These are phyloP conservation scores for Ennomos fuscantarius DNA, from an alignment of 2,888 invertebrate genomes.

Conservation along the genomic window DNA sequence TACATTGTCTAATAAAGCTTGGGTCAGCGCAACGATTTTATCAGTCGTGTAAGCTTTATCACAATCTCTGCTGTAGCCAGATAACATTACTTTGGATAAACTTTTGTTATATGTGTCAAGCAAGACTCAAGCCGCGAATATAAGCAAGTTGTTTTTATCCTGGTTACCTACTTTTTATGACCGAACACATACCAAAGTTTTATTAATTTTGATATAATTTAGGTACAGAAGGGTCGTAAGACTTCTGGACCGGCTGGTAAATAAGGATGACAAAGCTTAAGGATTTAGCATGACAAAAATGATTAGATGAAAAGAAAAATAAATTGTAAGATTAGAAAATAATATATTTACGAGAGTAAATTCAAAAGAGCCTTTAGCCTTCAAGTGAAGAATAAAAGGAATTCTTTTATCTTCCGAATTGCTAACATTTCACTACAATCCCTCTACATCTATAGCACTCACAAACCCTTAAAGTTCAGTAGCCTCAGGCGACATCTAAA, in stretches of 20 bases:
- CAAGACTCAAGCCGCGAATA: conserved; percentile 8
- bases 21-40: conserved; percentile 35
- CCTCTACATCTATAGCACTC: conserved; percentile 1
- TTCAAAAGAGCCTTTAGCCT: background rate
- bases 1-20: conserved; percentile 39
- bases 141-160: conserved; percentile 1
- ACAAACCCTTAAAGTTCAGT: conserved; percentile 15
- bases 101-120: conserved; percentile 15
- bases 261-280: too few species aligned
- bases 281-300: too few species aligned
- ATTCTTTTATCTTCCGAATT: conserved; percentile 2
- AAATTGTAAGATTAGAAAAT: too few species aligned
- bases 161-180: background rate
- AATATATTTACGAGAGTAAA: too few species aligned
- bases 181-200: too few species aligned
- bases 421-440: conserved; percentile 2
- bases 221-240: too few species aligned
- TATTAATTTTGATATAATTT: too few species aligned
- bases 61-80: conserved; percentile 30
- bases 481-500: conserved; percentile 45
- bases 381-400: background rate
- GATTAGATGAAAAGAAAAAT: too few species aligned
- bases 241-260: too few species aligned
- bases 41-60: conserved; percentile 46
- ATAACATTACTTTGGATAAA: conserved; percentile 18